A percentile compares a stretch with the other conserved stretches of the same genome.
phyloP scores from a whole-genome alignment of 2,888 invertebrate species.

The Meliscaeva auricollis region DNA sequence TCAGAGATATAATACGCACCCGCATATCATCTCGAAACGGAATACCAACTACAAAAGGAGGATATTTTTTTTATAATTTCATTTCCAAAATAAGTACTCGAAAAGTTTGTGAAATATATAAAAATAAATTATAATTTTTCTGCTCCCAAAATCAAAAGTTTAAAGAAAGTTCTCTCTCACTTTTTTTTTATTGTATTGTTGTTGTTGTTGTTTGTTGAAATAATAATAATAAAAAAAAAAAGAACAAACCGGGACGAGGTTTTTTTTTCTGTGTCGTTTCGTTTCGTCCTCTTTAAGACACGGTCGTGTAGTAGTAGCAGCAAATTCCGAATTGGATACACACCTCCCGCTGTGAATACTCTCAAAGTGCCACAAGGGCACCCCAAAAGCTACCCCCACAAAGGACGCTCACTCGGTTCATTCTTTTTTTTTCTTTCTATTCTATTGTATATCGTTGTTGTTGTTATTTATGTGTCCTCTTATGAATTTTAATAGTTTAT shows the following conservation, averaged over 20 bases:
- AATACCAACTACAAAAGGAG: neutral
- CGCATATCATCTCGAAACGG: conserved; percentile 10
- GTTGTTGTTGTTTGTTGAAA: neutral
- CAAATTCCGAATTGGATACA: conserved; percentile 71
- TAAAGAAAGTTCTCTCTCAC: neutral
- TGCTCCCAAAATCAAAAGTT: no score
- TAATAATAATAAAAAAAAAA: conserved; percentile 13
- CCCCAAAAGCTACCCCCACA: conserved; percentile 76
- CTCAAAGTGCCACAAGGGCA: conserved; percentile 73
- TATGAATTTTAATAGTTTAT: conserved; percentile 65
- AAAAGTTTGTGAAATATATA: no score
- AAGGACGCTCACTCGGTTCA: conserved; percentile 61
- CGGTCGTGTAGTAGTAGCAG: conserved; percentile 41
- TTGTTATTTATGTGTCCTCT: neutral
- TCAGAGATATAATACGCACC: conserved; percentile 51
- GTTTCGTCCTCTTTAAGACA: conserved; percentile 37
- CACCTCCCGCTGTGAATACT: conserved; percentile 75
- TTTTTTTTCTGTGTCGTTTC: conserved; percentile 23
- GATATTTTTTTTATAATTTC: no score
- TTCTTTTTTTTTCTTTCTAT: neutral
- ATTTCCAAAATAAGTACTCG: no score
- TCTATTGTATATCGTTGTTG: neutral
- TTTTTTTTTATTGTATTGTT: conserved; percentile 25
- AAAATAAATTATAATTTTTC: no score
- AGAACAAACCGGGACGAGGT: conserved; percentile 40